Evolutionary conservation across 2,113 vertebrate species (phyloP).

Genomic region (Polypterus bichir): DNA sequence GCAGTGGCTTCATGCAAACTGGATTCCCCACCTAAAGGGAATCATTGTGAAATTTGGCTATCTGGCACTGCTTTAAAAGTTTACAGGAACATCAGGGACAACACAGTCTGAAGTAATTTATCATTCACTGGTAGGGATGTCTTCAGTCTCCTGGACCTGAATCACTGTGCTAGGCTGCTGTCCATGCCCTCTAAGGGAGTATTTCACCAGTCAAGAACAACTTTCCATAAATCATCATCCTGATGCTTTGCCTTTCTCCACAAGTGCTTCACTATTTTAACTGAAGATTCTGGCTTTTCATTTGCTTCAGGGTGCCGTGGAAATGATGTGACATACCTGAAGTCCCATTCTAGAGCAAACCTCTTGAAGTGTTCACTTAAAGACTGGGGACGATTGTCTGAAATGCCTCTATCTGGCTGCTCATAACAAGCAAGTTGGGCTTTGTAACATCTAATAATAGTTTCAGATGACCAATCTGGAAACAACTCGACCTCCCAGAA

Average conservation of each 20-base stretch:
- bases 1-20: conserved; percentile 3
- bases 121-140: neutral
- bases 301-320: conserved; percentile 3
- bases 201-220: conserved; percentile 10
- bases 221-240: conserved; percentile 9
- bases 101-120: neutral
- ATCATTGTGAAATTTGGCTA: neutral
- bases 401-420: conserved; percentile 3
- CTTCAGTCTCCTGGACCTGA: conserved; percentile 8
- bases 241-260: conserved; percentile 7
- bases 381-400: conserved; percentile 7
- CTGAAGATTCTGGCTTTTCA: neutral
- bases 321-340: neutral
- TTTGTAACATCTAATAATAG: conserved; percentile 2
- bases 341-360: conserved; percentile 7
- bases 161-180: conserved; percentile 7
- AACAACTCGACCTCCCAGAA: conserved; percentile 11
- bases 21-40: neutral
- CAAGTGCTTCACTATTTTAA: conserved; percentile 5
- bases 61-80: neutral
- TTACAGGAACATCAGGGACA: neutral
- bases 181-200: conserved; percentile 9
- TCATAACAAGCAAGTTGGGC: conserved; percentile 8
- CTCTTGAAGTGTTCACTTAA: neutral
- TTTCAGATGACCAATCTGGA: conserved; percentile 8